These are phyloP conservation scores for Aplodontia rufa DNA, from an alignment of 2,113 vertebrate species.

Conservation along the genomic window DNA sequence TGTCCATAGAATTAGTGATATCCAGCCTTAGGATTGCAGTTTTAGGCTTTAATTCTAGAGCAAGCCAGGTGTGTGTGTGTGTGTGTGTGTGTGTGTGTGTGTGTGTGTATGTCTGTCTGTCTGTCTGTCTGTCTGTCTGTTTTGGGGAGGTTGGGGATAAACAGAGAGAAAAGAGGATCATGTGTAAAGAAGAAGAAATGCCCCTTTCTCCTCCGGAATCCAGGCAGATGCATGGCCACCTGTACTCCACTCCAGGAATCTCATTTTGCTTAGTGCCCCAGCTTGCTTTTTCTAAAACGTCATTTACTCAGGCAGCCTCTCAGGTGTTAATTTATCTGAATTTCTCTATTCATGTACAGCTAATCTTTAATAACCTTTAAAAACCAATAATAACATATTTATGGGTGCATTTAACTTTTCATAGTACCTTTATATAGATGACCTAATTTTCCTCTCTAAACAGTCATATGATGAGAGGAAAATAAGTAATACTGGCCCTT, in stretches of 20 bases:
- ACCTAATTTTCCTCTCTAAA: slow-evolving; percentile 49
- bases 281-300: background rate
- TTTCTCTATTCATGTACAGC: background rate
- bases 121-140: background rate
- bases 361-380: background rate
- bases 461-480: background rate
- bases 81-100: background rate
- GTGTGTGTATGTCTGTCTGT: background rate
- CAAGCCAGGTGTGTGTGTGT: background rate
- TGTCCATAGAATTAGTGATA: background rate
- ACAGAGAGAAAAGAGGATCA: background rate
- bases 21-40: background rate
- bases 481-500: background rate
- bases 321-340: background rate
- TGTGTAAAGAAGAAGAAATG: background rate
- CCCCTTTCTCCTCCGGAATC: background rate
- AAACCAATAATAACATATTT: slow-evolving; percentile 7
- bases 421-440: background rate
- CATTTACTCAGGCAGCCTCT: background rate
- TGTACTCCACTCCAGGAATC: background rate
- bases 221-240: rapidly evolving
- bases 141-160: background rate
- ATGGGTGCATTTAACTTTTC: background rate
- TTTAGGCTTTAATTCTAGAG: background rate
- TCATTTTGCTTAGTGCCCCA: background rate